Percentiles rank a stretch among this genome's conserved stretches.
These are phyloP conservation scores for Ophraella communa DNA, from an alignment of 2,888 invertebrate species.

Conservation along the genomic window DNA sequence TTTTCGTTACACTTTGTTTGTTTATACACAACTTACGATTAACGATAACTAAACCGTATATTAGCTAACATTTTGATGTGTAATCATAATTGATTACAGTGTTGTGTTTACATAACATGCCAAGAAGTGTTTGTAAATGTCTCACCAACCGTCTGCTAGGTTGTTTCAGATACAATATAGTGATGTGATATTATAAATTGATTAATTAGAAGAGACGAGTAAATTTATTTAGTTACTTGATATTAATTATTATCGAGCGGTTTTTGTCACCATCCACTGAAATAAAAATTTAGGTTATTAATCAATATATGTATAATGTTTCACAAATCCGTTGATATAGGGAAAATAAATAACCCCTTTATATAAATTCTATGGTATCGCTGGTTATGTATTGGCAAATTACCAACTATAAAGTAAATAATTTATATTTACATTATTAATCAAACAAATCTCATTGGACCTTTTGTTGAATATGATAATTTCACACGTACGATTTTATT, in stretches of 20 bases:
- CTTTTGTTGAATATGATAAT: background rate
- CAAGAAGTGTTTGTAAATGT: background rate
- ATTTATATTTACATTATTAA: slow-evolving; percentile 1
- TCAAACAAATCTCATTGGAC: background rate
- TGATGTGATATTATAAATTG: background rate
- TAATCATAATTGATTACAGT: background rate
- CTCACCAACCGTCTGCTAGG: background rate
- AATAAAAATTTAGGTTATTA: no score
- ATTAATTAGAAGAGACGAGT: no score
- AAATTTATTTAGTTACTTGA: no score
- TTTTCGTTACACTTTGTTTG: background rate
- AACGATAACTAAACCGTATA: background rate
- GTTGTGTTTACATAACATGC: background rate
- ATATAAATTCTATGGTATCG: background rate
- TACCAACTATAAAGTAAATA: background rate
- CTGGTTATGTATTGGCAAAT: background rate
- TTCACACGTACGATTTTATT: background rate
- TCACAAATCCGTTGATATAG: no score
- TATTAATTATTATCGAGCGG: no score
- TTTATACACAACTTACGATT: background rate
- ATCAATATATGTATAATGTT: no score
- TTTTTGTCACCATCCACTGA: no score
- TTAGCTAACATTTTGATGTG: background rate
- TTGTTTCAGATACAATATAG: background rate
- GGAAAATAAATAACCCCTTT: no score